Conservation (phyloP, 2,888 invertebrate genomes). For the Coleophora flavipennella region DNA sequence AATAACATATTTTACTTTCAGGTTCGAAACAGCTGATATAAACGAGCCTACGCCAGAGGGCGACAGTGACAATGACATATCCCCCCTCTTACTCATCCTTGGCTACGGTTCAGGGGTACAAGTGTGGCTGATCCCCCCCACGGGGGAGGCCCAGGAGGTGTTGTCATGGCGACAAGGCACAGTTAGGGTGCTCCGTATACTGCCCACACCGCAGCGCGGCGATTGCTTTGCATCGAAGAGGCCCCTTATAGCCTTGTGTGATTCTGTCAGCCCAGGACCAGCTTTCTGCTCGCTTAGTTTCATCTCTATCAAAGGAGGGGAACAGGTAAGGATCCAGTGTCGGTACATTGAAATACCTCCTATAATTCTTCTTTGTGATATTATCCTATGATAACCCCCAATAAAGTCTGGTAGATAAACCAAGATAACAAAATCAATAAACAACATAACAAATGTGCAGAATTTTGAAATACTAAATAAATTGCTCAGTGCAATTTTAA, state of each 20-base stretch:
- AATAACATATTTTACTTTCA: conserved; percentile 16
- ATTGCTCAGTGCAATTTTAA: too few species aligned
- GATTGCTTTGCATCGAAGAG: conserved; percentile 86
- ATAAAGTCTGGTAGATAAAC: too few species aligned
- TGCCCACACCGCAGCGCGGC: conserved; percentile 83
- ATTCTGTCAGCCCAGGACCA: conserved; percentile 84
- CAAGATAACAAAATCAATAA: too few species aligned
- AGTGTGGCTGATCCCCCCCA: conserved; percentile 89
- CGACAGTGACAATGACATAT: conserved; percentile 79
- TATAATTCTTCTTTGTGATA: too few species aligned
- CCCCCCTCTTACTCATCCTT: conserved; percentile 87
- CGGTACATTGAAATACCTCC: too few species aligned
- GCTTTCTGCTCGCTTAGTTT: conserved; percentile 87
- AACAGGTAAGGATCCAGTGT: conserved; percentile 69
- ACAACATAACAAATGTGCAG: too few species aligned
- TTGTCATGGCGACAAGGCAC: conserved; percentile 95
- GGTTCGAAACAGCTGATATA: conserved; percentile 90
- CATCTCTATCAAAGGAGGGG: conserved; percentile 86
- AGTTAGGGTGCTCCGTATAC: conserved; percentile 85
- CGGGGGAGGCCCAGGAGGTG: conserved; percentile 95
- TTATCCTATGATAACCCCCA: too few species aligned
- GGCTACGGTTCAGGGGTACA: conserved; percentile 74
- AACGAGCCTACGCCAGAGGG: conserved; percentile 82
- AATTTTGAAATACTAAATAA: too few species aligned
- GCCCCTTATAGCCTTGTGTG: conserved; percentile 92